Conservation (phyloP, 2,888 invertebrate genomes). For the Chrysolina haemoptera region DNA sequence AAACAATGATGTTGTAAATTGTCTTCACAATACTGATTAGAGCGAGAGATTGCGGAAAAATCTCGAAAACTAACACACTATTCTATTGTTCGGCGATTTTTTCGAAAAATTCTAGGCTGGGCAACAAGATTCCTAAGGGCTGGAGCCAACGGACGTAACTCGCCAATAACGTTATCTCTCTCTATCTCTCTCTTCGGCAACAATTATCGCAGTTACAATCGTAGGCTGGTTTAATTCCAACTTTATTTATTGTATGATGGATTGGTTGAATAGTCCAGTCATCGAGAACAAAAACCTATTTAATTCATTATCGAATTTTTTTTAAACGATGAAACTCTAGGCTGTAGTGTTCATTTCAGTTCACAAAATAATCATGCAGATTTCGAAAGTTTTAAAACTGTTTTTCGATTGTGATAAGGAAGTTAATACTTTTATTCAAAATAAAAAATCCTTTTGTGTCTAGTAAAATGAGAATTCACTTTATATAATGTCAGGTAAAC, state of each 20-base stretch:
- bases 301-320: too few relatives aligned
- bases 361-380: too few relatives aligned
- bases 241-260: constrained; percentile 2
- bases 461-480: too few relatives aligned
- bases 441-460: too few relatives aligned
- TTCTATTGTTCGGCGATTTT: constrained; percentile 50
- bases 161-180: constrained; percentile 5
- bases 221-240: neutral
- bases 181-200: neutral
- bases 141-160: constrained; percentile 36
- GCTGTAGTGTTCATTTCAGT: too few relatives aligned
- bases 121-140: constrained; percentile 48
- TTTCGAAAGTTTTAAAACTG: too few relatives aligned
- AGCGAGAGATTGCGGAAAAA: constrained; percentile 53
- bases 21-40: constrained; percentile 54
- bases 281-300: neutral
- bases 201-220: neutral
- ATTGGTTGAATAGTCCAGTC: neutral
- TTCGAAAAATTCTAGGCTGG: constrained; percentile 40
- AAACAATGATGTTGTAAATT: constrained; percentile 54
- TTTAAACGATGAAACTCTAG: too few relatives aligned
- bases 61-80: constrained; percentile 50
- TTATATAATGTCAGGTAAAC: too few relatives aligned
- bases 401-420: too few relatives aligned
- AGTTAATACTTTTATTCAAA: too few relatives aligned